Conservation (phyloP, 2,888 invertebrate genomes). For the Timandra comae region DNA sequence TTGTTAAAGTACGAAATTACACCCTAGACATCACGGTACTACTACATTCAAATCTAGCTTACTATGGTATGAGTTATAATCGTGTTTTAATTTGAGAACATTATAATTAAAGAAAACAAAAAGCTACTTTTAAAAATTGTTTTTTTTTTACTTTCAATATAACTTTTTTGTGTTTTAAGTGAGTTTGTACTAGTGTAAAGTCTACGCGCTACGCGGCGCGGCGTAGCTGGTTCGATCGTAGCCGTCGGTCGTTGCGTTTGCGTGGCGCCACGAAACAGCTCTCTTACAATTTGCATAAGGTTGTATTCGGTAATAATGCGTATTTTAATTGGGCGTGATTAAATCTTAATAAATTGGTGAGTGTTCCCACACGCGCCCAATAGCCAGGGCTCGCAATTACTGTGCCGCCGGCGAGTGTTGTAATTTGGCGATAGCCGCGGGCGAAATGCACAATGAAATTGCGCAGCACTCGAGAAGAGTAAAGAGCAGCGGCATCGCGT, state of each 20-base stretch:
- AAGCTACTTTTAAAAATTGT: too few relatives aligned
- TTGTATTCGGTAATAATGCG: slow-evolving; percentile 58
- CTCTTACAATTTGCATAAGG: slow-evolving; percentile 49
- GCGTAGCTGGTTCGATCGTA: slow-evolving; percentile 35
- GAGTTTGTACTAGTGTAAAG: too few relatives aligned
- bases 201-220: slow-evolving; percentile 35
- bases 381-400: slow-evolving; percentile 53
- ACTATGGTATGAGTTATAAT: too few relatives aligned
- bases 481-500: slow-evolving; percentile 50
- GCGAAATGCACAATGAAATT: slow-evolving; percentile 61
- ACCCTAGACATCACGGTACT: too few relatives aligned
- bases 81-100: too few relatives aligned
- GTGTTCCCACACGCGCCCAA: slow-evolving; percentile 60
- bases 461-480: slow-evolving; percentile 46
- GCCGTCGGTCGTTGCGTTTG: slow-evolving; percentile 22
- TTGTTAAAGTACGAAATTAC: too few relatives aligned
- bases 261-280: slow-evolving; percentile 34
- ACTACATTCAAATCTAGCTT: too few relatives aligned
- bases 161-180: too few relatives aligned
- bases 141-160: too few relatives aligned
- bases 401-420: slow-evolving; percentile 55
- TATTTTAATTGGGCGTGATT: slow-evolving; percentile 70
- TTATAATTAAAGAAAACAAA: too few relatives aligned
- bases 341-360: slow-evolving; percentile 72
- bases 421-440: slow-evolving; percentile 62